Base-by-base conservation (phyloP, 2,113 vertebrate species). In the Hyla sarda region DNA sequence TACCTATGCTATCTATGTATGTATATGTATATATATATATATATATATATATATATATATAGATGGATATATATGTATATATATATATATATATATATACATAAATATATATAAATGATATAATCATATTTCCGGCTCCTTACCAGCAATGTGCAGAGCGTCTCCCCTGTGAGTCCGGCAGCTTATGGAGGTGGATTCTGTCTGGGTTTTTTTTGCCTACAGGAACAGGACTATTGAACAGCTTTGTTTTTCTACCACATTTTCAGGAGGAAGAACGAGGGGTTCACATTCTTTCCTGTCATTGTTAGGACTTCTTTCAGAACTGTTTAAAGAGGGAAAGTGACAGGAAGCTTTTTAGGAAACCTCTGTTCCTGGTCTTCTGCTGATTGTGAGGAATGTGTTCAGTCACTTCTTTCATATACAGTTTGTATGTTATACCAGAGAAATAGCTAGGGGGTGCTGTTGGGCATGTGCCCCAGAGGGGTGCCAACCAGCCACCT, bases 251-350 rank as follows among this genome's bases (percentile, higher is more conserved):
- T 16, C 47, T 25, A 32, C n/a, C n/a, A n/a, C 25, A 62, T 47
- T 28, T 23, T 30, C 58, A 50, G 30, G 45, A 65, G 48, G 75
- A 50, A 19, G 37, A 37, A 1, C 21, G 16, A 47, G 48, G 54
- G 45, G 73, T 17, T 30, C n/a, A 65, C 30, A 28, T 47, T 25
- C 41, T 41, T 85, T 85, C 83, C 83, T 85, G 73, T 58, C 58
- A 77, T 85, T 85, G 83, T 85, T 16, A 30, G 34, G 52, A 75
- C 32, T 34, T 30, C 16, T n/a, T n/a, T n/a, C n/a, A n/a, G n/a
- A n/a, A n/a, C n/a, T 32, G 2, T 67, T 19, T 5, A 85, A 32
- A 5, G n/a, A 77, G 56, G 21, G 56, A 75, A 85, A 85, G 71
- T 47, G 23, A 45, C 72, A 50, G 52, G 54, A 84, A 76, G 47